Conservation (phyloP, 2,888 invertebrate species). For the Masnerella sp. region DNA sequence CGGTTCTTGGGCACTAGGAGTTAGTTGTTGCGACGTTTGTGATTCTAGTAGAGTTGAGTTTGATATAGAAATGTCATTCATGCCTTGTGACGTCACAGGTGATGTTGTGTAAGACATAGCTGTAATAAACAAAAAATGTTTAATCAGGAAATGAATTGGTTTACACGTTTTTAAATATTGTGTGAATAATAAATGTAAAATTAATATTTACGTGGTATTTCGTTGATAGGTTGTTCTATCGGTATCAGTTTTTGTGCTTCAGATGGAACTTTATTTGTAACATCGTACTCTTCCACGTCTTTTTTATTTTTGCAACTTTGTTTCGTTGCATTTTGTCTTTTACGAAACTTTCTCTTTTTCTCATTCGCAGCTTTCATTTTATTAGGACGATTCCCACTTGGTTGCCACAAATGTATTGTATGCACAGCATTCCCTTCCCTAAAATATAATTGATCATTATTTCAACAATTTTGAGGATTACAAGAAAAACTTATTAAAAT, state of each 20-base stretch:
- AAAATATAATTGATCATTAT: no score
- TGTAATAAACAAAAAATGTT: constrained; percentile 1
- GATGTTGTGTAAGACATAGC: constrained; percentile 68
- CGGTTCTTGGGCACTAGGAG: constrained; percentile 40
- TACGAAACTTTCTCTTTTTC: constrained; percentile 65
- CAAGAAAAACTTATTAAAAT: no score
- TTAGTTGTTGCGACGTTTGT: constrained; percentile 41
- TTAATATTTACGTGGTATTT: constrained; percentile 41
- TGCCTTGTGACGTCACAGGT: constrained; percentile 67
- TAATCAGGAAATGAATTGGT: background rate
- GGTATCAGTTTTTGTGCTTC: constrained; percentile 30
- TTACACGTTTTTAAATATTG: background rate
- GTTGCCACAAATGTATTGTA: constrained; percentile 76
- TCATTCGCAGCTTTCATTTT: constrained; percentile 70
- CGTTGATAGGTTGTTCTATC: constrained; percentile 64
- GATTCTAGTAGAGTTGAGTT: constrained; percentile 37
- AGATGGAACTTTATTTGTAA: constrained; percentile 17
- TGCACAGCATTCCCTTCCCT: constrained; percentile 75
- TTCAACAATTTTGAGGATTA: no score
- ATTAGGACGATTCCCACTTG: constrained; percentile 75
- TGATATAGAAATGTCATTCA: constrained; percentile 65
- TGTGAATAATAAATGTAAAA: background rate
- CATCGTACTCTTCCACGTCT: constrained; percentile 32
- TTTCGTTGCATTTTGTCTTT: constrained; percentile 63
- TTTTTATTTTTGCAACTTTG: constrained; percentile 64